Base-by-base conservation (phyloP, 37 sponge, comb jelly and placozoan species). In the Cliona cf. orientalis region DNA sequence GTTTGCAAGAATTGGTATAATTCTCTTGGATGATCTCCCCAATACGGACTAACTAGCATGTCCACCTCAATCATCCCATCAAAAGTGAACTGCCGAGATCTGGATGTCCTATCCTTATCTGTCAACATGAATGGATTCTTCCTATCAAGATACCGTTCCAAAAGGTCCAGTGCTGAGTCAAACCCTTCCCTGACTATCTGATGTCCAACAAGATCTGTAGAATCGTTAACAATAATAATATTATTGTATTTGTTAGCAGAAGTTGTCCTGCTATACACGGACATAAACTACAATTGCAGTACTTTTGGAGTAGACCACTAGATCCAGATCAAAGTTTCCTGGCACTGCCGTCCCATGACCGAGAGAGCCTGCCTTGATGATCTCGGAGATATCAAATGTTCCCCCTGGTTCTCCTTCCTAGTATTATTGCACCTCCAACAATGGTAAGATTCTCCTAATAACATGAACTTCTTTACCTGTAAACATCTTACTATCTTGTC, bases 261-360 rank as follows among this genome's bases (percentile, higher is more conserved):
- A n/a, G n/a, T n/a, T n/a, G n/a, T n/a, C n/a, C n/a, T n/a, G n/a
- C n/a, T n/a, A n/a, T n/a, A n/a, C n/a, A n/a, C n/a, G n/a, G n/a
- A n/a, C n/a, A n/a, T n/a, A n/a, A n/a, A n/a, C n/a, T n/a, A n/a
- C n/a, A n/a, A n/a, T n/a, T n/a, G n/a, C n/a, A n/a, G 3, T 78
- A 86, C 87, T 63, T 66, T 38, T 33, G 17, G 87, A 72, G 33
- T 68, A 76, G 32, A 86, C 41, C 0, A 86, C 74, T 1, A 86
- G 42, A 37, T 86, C 87, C 23, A 86, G 42, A 36, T 86, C 87
- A 79, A 67, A 86, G 42, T 79, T 7, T 44, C 87, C 87, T 14
- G 74, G 72, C 19, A 86, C 87, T 41, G 75, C 72, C 23, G 87
- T 86, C 6, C 87, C 87, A 33, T 86, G 79, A n/a, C 87, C 87